Base-by-base conservation (phyloP, 2,113 vertebrate genomes). In the Oreotrochilus melanogaster region DNA sequence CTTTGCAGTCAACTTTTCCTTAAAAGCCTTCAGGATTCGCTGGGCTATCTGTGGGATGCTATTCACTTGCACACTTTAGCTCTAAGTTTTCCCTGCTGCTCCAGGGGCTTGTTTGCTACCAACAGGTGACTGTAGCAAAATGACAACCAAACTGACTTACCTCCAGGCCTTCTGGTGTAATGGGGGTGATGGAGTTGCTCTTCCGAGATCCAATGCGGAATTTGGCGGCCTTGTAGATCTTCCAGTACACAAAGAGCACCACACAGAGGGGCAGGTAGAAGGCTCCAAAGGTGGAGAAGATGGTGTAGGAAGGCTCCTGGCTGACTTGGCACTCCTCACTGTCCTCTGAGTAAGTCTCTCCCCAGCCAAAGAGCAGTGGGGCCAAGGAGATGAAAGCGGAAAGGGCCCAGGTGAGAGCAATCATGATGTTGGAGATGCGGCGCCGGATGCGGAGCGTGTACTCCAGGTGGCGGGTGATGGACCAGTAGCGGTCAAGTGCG, bases 171-270 rank as follows among this genome's bases (percentile, higher is more conserved):
- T 98, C 98, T 7, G 98, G 98, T 9, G 94, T 33, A 91, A 98
- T 92, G 4, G 99, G 99, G 1, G 98, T 99, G 97, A 99, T 98
- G 86, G 98, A 99, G 93, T 99, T 99, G 88, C 91, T 98, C 97
- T 99, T 99, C 58, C 97, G 97, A 62, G 98, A 98, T 7, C 99
- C 99, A 11, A 99, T 98, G 30, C 99, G 98, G 89, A 99, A 98
- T 96, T 98, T 99, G 91, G 99, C 99, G 0, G 99, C 99, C 97
- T 98, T 99, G 98, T 99, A 99, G 97, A 99, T 99, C 98, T 99
- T 99, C 99, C 99, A 99, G 93, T 99, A 99, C n/a, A 99, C 99
- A 56, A 99, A 99, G 4, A 99, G 98, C 85, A 99, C 99, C 75
- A 99, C 99, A 0, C 99, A 99, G 23, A 99, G 99, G 1, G 99